Evolutionary conservation across 2,888 invertebrate species (phyloP).

Genomic region (Lithophane leautieri): DNA sequence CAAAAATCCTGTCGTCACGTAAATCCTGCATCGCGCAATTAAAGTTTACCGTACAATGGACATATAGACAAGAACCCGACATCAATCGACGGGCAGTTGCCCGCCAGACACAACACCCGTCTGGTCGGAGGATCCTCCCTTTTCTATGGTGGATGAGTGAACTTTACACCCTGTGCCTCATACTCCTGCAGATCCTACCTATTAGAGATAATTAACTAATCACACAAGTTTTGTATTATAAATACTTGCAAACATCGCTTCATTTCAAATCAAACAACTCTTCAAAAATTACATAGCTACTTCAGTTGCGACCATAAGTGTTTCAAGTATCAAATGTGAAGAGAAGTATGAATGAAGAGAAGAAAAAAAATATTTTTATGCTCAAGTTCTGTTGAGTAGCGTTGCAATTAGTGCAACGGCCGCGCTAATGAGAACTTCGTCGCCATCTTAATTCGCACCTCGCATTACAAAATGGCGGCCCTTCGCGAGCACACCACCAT

Average conservation of each 20-base stretch:
- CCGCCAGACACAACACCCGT: no score
- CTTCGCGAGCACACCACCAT: constrained; percentile 49
- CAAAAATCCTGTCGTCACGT: no score
- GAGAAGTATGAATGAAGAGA: constrained; percentile 37
- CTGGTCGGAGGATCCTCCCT: no score
- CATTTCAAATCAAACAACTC: not conserved
- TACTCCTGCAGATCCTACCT: no score
- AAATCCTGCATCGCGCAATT: no score
- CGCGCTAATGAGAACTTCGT: constrained; percentile 74
- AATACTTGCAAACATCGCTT: not conserved
- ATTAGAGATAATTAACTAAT: not conserved
- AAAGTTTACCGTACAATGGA: no score
- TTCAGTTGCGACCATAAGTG: not conserved
- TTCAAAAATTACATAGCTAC: constrained; percentile 11
- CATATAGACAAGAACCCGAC: no score
- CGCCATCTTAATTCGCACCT: constrained; percentile 75
- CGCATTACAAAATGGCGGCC: constrained; percentile 74
- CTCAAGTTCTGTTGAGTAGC: constrained; percentile 64
- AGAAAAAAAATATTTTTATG: constrained; percentile 54
- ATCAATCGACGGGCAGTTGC: no score
- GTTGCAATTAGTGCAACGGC: constrained; percentile 76
- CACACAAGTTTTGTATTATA: not conserved
- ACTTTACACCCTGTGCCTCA: no score
- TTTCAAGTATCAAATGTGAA: constrained; percentile 38
- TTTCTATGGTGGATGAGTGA: no score